Evolutionary conservation across 2,797 vertebrate genomes (phyloP).

Genomic region (Falco biarmicus): DNA sequence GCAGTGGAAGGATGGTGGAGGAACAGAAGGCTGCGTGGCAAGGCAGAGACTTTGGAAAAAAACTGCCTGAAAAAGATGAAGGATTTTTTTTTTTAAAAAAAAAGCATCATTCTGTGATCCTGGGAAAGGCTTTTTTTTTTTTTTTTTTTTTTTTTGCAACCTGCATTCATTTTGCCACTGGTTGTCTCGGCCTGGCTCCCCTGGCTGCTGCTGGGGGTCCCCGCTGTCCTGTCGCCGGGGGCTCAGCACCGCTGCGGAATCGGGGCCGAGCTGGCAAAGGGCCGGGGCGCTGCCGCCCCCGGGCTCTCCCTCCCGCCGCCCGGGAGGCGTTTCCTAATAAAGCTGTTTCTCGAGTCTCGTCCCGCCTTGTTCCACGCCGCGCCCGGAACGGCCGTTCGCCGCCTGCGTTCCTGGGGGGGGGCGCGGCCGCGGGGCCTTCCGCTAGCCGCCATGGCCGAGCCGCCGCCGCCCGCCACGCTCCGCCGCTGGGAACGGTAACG

Average conservation of each 20-base stretch:
- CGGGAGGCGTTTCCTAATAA: background rate
- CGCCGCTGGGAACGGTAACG: slow-evolving; percentile 33
- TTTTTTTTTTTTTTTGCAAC: no score
- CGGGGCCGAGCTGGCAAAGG: no score
- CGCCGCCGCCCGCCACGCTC: background rate
- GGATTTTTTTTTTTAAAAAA: background rate
- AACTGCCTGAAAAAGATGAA: background rate
- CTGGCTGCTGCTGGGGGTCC: no score
- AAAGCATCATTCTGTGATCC: no score
- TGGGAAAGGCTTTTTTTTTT: no score
- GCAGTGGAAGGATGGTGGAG: accelerated
- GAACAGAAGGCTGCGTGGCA: background rate
- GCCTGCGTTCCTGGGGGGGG: background rate
- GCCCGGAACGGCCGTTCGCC: background rate
- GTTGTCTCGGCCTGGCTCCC: no score
- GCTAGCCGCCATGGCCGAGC: background rate
- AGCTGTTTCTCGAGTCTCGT: background rate
- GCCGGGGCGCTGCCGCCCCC: no score
- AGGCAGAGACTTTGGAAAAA: no score
- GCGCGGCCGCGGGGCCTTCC: background rate
- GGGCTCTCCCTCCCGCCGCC: background rate
- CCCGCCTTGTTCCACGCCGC: background rate
- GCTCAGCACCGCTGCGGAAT: accelerated
- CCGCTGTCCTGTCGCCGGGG: no score
- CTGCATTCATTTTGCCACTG: background rate